Evolutionary conservation across 1,140 invertebrate species (phyloP).

Genomic region (Scaptodrosophila lebanonensis): DNA sequence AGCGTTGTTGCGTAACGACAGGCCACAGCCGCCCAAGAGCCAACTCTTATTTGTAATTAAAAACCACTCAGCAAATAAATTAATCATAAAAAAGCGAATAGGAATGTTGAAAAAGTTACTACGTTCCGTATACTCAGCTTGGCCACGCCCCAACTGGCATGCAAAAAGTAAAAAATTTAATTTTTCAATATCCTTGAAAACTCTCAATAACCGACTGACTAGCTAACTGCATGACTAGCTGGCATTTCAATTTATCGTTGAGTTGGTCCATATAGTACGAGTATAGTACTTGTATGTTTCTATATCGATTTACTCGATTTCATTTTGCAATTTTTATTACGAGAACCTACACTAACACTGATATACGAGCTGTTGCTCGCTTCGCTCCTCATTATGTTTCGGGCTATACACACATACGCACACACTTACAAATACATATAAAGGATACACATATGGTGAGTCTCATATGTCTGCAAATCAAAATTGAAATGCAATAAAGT

Average conservation of each 20-base stretch:
- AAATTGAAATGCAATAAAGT: constrained; percentile 66
- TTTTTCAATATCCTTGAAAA: too few relatives aligned
- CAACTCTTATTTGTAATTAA: constrained; percentile 74
- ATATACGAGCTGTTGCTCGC: too few relatives aligned
- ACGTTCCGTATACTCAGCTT: constrained; percentile 5
- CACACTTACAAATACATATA: too few relatives aligned
- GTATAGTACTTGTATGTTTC: too few relatives aligned
- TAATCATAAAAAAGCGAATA: constrained; percentile 58
- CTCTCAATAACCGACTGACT: too few relatives aligned
- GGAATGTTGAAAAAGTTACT: too few relatives aligned
- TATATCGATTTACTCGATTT: too few relatives aligned
- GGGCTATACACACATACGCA: too few relatives aligned
- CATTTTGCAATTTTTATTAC: constrained; percentile 38
- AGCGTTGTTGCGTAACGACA: constrained; percentile 72
- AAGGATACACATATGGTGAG: constrained; percentile 39
- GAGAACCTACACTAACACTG: too few relatives aligned
- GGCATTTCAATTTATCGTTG: constrained; percentile 35
- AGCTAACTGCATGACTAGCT: background rate
- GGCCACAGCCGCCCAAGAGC: constrained; percentile 31
- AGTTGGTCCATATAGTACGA: too few relatives aligned
- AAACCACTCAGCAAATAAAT: constrained; percentile 73
- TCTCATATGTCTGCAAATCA: constrained; percentile 43
- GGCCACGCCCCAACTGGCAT: background rate
- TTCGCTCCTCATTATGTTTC: constrained; percentile 39
- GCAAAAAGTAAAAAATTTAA: constrained; percentile 43